phyloP scores from a whole-genome alignment of 2,888 invertebrate genomes.

The Zeuzera pyrina region DNA sequence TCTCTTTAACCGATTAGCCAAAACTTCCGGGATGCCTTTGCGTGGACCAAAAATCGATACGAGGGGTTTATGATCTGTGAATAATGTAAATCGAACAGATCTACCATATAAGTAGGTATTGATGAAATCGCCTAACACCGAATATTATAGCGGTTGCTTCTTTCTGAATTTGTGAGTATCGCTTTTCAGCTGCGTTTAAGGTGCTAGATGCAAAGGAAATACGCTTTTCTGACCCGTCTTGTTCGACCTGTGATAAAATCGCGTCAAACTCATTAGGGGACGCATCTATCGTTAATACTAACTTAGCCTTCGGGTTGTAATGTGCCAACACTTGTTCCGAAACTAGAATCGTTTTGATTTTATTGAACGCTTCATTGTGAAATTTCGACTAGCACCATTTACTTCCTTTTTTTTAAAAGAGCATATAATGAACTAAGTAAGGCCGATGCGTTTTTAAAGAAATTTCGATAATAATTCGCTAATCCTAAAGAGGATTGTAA shows the following conservation, averaged over 20 bases:
- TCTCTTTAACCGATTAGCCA: no score
- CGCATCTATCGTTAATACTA: slow-evolving; percentile 19
- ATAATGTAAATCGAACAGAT: slow-evolving; percentile 16
- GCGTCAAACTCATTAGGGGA: slow-evolving; percentile 9
- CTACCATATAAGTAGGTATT: slow-evolving; percentile 21
- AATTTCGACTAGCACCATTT: slow-evolving; percentile 1
- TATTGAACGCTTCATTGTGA: slow-evolving; percentile 1
- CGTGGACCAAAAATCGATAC: slow-evolving; percentile 20
- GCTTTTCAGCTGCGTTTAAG: no score
- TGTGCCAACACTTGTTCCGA: slow-evolving; percentile 13
- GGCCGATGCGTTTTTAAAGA: slow-evolving; percentile 11
- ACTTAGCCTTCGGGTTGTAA: slow-evolving; percentile 10
- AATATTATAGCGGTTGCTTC: slow-evolving; percentile 22
- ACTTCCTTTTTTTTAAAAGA: slow-evolving; percentile 3
- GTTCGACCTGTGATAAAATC: slow-evolving; percentile 1
- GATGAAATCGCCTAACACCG: slow-evolving; percentile 17
- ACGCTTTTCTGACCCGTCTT: slow-evolving; percentile 4
- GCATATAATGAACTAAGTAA: slow-evolving; percentile 7
- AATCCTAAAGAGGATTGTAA: slow-evolving; percentile 19
- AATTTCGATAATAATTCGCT: slow-evolving; percentile 17
- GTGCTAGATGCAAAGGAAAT: slow-evolving; percentile 16
- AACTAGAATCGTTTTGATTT: slow-evolving; percentile 3
- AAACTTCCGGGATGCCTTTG: slow-evolving; percentile 20
- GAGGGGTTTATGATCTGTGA: slow-evolving; percentile 22
- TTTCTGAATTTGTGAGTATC: slow-evolving; percentile 21